These are phyloP conservation scores for Cassiopea xamachana DNA, from an alignment of 30 jellyfish, hydroid and myxozoan species.

Conservation along the genomic window DNA sequence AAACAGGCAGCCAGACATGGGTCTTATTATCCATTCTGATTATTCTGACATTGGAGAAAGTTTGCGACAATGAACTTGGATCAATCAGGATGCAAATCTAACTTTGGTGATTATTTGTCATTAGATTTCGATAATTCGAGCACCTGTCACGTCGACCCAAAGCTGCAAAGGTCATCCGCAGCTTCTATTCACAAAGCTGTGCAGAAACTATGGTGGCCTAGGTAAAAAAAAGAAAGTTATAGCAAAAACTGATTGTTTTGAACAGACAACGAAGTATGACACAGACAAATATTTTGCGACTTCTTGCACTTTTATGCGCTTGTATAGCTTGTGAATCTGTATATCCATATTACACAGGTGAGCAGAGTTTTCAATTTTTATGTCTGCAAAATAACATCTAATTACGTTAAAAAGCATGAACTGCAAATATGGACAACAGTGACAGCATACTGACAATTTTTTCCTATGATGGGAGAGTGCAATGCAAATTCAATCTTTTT, in stretches of 20 bases:
- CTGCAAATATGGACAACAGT: no score
- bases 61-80: neutral
- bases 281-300: neutral
- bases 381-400: neutral
- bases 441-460: no score
- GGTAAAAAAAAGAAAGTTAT: neutral
- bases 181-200: conserved; percentile 42
- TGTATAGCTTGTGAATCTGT: conserved; percentile 14
- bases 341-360: conserved; percentile 59
- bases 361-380: neutral
- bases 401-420: neutral
- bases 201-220: conserved; percentile 50
- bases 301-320: conserved; percentile 9
- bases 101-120: neutral
- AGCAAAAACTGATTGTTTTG: neutral
- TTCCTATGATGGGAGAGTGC: no score
- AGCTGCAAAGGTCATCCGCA: conserved; percentile 59
- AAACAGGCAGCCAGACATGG: neutral
- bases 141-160: conserved; percentile 54
- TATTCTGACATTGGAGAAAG: neutral
- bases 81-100: neutral
- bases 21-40: neutral
- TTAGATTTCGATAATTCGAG: conserved; percentile 23
- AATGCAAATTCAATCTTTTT: no score
- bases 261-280: neutral